phyloP scores from a whole-genome alignment of 1,140 invertebrate species.

The Polyergus mexicanus region DNA sequence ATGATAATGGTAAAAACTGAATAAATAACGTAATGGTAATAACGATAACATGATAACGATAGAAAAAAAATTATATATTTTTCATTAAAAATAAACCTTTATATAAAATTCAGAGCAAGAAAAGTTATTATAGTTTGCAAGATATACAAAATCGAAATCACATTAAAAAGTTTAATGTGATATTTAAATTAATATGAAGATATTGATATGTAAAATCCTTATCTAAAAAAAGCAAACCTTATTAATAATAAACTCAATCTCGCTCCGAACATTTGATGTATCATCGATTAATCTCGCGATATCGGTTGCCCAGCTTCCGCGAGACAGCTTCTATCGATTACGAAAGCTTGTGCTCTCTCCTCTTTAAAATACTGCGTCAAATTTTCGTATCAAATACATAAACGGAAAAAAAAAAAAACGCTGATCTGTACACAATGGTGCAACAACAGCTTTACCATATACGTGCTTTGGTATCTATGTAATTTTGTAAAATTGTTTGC shows the following conservation, averaged over 20 bases:
- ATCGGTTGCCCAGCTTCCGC: neutral
- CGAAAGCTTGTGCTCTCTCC: conserved; percentile 29
- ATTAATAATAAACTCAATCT: neutral
- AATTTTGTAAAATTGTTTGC: conserved; percentile 44
- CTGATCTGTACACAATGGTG: neutral
- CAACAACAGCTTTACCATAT: neutral
- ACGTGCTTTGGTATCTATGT: neutral
- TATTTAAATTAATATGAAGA: neutral
- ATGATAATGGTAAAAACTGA: neutral
- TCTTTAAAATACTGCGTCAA: conserved; percentile 58
- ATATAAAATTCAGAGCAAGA: neutral
- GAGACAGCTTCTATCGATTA: conserved; percentile 43
- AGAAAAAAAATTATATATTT: neutral
- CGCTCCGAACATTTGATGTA: neutral
- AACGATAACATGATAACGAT: neutral
- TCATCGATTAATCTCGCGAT: conserved; percentile 9
- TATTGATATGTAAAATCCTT: neutral
- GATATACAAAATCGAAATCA: conserved; percentile 14
- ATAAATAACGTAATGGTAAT: neutral
- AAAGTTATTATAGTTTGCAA: neutral
- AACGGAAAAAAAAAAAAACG: neutral
- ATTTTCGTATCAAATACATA: conserved; percentile 1
- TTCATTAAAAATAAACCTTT: neutral
- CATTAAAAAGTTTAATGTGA: neutral
- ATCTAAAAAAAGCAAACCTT: neutral